A percentile compares a stretch with the other conserved stretches of the same genome.
Conservation (phyloP, 2,888 invertebrate genomes). For the Parnassius mnemosyne region DNA sequence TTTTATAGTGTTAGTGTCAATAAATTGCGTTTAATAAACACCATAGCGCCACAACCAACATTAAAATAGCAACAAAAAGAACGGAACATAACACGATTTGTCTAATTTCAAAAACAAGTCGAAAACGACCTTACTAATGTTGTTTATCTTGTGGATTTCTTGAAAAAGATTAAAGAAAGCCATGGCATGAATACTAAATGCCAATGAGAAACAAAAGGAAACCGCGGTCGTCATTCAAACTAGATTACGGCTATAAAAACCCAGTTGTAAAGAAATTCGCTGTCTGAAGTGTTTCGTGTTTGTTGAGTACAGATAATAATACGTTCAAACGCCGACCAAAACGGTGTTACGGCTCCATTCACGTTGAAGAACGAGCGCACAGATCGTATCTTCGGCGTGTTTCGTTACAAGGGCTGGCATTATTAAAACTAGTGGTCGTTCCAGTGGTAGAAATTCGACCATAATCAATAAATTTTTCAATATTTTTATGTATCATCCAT, state of each 20-base stretch:
- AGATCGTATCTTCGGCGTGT: constrained; percentile 13
- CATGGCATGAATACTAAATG: constrained; percentile 22
- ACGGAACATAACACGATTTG: too few relatives aligned
- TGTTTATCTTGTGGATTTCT: constrained; percentile 19
- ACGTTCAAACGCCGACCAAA: constrained; percentile 16
- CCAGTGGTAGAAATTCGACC: too few relatives aligned
- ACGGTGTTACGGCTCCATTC: constrained; percentile 13
- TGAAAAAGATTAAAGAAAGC: constrained; percentile 24
- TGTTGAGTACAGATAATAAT: constrained; percentile 10
- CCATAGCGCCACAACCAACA: too few relatives aligned
- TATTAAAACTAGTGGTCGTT: too few relatives aligned
- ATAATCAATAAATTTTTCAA: too few relatives aligned
- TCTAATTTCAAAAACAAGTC: neutral
- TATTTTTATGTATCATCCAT: too few relatives aligned
- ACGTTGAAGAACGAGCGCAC: constrained; percentile 13
- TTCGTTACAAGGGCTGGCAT: constrained; percentile 9
- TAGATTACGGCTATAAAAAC: constrained; percentile 9
- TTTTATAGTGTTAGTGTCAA: too few relatives aligned
- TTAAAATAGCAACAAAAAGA: too few relatives aligned
- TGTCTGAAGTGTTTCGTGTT: constrained; percentile 9
- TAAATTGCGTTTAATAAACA: too few relatives aligned
- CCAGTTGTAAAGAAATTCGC: constrained; percentile 10
- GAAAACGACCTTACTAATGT: constrained; percentile 15
- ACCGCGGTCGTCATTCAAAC: constrained; percentile 18
- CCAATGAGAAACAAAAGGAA: constrained; percentile 18